phyloP scores from a whole-genome alignment of 2,797 vertebrate genomes.

The Dendrocincla fuliginosa region DNA sequence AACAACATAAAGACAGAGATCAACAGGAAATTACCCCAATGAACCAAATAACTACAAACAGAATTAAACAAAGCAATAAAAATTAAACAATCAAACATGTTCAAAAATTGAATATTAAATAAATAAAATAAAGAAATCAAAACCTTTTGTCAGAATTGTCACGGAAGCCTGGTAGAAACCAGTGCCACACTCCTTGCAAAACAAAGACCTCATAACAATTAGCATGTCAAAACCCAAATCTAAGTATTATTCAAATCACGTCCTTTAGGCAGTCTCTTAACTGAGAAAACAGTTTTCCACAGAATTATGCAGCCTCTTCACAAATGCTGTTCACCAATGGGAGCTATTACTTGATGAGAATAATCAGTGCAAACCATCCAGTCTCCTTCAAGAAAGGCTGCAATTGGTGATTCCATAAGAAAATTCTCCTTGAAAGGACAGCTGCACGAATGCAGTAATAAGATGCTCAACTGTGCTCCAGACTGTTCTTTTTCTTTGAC shows the following conservation, averaged over 20 bases:
- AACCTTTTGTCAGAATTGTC: not conserved
- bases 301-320: slow-evolving; percentile 41
- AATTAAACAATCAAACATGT: not conserved
- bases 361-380: not conserved
- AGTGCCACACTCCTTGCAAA: not conserved
- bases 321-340: not conserved
- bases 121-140: not conserved
- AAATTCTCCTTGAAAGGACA: slow-evolving; percentile 28
- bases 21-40: not conserved
- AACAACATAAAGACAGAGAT: not conserved
- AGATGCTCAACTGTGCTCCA: not conserved
- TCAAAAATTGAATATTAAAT: not conserved
- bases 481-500: not conserved
- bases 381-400: not conserved
- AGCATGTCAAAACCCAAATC: slow-evolving; percentile 12
- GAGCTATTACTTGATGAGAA: slow-evolving; percentile 2
- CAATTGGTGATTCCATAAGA: not conserved
- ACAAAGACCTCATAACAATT: slow-evolving; percentile 11
- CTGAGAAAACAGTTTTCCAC: not conserved
- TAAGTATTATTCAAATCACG: slow-evolving; percentile 17
- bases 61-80: not conserved
- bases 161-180: not conserved
- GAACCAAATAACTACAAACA: not conserved
- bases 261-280: not conserved
- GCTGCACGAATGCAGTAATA: not conserved